Evolutionary conservation across 2,888 invertebrate genomes (phyloP), one percentile per base, ranked within the genome.

Genomic region (Scaptomyza reducta): DNA sequence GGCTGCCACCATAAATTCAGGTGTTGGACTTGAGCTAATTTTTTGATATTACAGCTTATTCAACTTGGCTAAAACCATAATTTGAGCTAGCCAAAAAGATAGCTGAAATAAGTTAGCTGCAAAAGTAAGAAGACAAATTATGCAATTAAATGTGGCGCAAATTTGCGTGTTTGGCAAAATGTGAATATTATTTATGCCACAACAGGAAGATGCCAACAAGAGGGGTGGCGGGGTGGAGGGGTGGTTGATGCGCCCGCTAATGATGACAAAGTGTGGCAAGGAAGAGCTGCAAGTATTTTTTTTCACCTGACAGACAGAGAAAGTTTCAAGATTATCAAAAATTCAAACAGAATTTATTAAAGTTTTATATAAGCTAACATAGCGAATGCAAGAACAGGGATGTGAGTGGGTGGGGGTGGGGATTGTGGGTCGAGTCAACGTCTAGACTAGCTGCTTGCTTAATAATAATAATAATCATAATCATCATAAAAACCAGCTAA

Each of bases 241-340:
- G 51, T 53, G 46, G 35, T 42, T 56, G 54, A 38, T 35, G 38
- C 56, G 47, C 70, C 11, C 18, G 66, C 74, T 80, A 83, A 86
- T 83, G 84, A 83, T 83, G 82, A 83, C 80, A 70, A 83, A 86
- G 74, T 86, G 31, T 51, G 72, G 50, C 72, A 57, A 40, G 50
- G n/a, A n/a, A n/a, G 1, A 40, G 62, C 27, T 0, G 31, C 31
- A 31, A 31, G 31, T 10, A 31, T 31, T 10, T 7, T 50, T 50
- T 41, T 31, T 35, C 61, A 71, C 70, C 61, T 74, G 66, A 62
- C 71, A 74, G 83, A 71, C 78, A 74, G 83, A 71, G 76, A 74
- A 80, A 82, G 64, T 83, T 86, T 78, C 80, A 68, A 80, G 67
- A n/a, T 78, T 80, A 80, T 80, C 82, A 85, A 75, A 75, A 81